A percentile compares a stretch with the other conserved stretches of the same genome.
Evolutionary conservation across 2,888 invertebrate genomes (phyloP).

Genomic region (Isoperla grammatica): DNA sequence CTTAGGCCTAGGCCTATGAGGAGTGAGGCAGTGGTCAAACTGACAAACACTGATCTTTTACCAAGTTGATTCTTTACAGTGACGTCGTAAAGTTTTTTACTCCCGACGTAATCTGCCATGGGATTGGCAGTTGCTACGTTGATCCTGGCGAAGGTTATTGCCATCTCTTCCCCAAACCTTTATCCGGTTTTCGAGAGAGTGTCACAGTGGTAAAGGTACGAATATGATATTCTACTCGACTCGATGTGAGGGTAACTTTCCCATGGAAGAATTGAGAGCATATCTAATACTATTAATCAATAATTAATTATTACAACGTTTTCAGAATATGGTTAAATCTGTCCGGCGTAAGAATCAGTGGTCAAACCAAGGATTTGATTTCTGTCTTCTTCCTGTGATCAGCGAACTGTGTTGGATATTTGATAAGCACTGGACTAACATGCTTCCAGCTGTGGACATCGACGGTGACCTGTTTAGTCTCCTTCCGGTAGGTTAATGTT

Average conservation of each 20-base stretch:
- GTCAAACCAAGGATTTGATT: slow-evolving; percentile 22
- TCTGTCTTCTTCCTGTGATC: slow-evolving; percentile 37
- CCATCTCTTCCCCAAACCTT: slow-evolving; percentile 38
- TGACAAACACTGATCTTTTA: no score
- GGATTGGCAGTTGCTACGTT: slow-evolving; percentile 36
- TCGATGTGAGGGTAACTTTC: no score
- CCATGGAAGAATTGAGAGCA: no score
- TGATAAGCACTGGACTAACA: slow-evolving; percentile 34
- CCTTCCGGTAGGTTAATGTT: slow-evolving; percentile 33
- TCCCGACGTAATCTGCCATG: slow-evolving; percentile 39
- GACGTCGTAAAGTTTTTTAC: slow-evolving; percentile 34
- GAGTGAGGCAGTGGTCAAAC: no score
- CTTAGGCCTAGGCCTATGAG: no score
- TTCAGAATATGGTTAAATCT: no score
- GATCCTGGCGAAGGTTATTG: slow-evolving; percentile 36
- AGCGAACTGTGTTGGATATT: slow-evolving; percentile 37
- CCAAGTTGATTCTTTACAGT: slow-evolving; percentile 33
- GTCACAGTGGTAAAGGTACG: slow-evolving; percentile 31
- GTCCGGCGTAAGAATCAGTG: no score
- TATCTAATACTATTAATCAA: no score
- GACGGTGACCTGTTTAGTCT: slow-evolving; percentile 39
- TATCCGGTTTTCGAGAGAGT: slow-evolving; percentile 26
- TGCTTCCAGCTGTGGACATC: slow-evolving; percentile 37
- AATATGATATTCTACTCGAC: no score
- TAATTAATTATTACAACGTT: no score